Base-by-base conservation (phyloP, 2,888 invertebrate species). In the Drosophila putrida region DNA sequence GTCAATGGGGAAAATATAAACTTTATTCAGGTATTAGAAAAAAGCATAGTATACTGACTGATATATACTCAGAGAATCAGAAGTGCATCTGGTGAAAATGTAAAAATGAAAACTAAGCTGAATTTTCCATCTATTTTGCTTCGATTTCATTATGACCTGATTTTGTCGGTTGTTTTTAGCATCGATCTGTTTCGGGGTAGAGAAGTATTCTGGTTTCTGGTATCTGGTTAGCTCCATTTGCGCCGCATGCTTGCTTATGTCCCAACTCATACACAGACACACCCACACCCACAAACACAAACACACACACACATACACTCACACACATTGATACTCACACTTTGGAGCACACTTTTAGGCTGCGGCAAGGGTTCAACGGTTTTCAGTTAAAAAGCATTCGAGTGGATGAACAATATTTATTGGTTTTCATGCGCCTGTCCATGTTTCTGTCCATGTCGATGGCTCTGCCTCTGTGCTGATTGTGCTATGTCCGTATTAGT, bases 381-480 rank as follows among this genome's bases (percentile, higher is more conserved):
- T 86, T 83, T 71, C 78, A 78, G 75, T 89, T 80, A 90, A 89
- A 90, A 82, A 80, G 71, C 88, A 89, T 82, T 89, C 82, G 88
- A 88, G 86, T 85, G 90, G 79, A 89, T 89, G 89, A 88, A 78
- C 88, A 90, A 90, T 89, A 90, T 89, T 89, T 89, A 89, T 89
- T 89, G 89, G 88, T 89, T 88, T 85, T 83, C 78, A 78, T 80
- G 78, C 62, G 78, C 70, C 78, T 55, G 58, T 61, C 50, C 54
- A 71, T 57, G 64, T 25, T 25, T 15, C 31, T 46, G 46, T 13
- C 28, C 28, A 58, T 58, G 61, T 65, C 50, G 51, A 55, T 65
- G 67, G 55, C 64, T 46, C 39, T 51, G 38, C 50, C 51, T 58
- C 33, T 60, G 41, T 46, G 28, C 31, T 20, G 53, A 31, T 28